Evolutionary conservation across 2,113 vertebrate genomes (phyloP).

Genomic region (Halcyon malimbica): DNA sequence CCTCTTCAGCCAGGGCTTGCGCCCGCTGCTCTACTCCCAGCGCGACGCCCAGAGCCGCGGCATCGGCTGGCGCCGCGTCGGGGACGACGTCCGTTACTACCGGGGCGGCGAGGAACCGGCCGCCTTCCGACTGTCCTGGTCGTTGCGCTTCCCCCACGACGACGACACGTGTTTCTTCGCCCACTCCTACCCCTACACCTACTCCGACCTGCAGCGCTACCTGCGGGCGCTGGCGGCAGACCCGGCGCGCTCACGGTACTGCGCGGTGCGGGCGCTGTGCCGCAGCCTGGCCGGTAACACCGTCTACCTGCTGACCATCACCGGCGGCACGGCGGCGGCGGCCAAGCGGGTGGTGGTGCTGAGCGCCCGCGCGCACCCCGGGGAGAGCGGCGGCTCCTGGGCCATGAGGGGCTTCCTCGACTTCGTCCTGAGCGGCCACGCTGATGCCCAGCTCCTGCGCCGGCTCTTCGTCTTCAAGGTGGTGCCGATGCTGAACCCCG

Average conservation of each 20-base stretch:
- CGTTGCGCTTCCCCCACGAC: slow-evolving; percentile 80
- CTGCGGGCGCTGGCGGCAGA: slow-evolving; percentile 73
- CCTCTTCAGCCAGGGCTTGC: slow-evolving; percentile 85
- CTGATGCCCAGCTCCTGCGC: slow-evolving; percentile 84
- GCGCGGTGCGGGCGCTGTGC: slow-evolving; percentile 83
- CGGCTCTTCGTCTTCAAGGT: slow-evolving; percentile 91
- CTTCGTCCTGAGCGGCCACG: slow-evolving; percentile 84
- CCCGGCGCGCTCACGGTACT: slow-evolving; percentile 75
- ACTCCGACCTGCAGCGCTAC: slow-evolving; percentile 85
- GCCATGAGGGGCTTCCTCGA: slow-evolving; percentile 90
- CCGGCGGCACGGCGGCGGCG: not conserved
- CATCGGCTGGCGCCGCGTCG: slow-evolving; percentile 83
- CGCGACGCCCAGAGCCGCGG: slow-evolving; percentile 69
- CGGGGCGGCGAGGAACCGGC: slow-evolving; percentile 35
- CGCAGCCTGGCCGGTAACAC: slow-evolving; percentile 88
- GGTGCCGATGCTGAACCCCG: slow-evolving; percentile 94
- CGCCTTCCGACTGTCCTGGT: slow-evolving; percentile 87
- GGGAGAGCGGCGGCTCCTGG: slow-evolving; percentile 90
- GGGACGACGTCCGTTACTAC: slow-evolving; percentile 82
- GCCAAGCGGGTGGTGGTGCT: slow-evolving; percentile 84
- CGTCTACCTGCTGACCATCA: slow-evolving; percentile 85
- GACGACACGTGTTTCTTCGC: slow-evolving; percentile 90
- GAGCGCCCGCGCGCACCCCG: slow-evolving; percentile 87
- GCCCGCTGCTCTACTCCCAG: slow-evolving; percentile 89
- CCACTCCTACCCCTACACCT: slow-evolving; percentile 92